A percentile compares a stretch with the other conserved stretches of the same genome.
Evolutionary conservation across 2,113 vertebrate genomes (phyloP).

Genomic region (Beaufortia kweichowensis): DNA sequence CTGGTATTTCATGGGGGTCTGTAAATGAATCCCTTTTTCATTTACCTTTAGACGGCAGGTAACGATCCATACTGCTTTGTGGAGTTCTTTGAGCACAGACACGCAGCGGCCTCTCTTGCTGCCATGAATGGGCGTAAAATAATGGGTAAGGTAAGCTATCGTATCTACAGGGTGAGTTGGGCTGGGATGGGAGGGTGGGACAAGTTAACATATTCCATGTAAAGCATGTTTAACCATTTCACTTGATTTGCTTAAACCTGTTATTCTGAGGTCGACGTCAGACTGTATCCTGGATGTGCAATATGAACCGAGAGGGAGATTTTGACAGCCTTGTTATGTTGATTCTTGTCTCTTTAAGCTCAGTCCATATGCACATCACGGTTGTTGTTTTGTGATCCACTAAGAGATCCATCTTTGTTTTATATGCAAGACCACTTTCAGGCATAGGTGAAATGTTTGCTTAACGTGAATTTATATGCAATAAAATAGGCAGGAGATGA

Average conservation of each 20-base stretch:
- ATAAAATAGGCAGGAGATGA: neutral
- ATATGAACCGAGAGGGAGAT: slow-evolving; percentile 19
- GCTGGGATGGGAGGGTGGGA: slow-evolving; percentile 53
- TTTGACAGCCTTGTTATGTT: neutral
- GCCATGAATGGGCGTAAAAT: slow-evolving; percentile 99
- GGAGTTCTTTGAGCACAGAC: slow-evolving; percentile 97
- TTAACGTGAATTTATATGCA: neutral
- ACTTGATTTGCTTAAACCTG: neutral
- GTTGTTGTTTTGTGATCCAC: neutral
- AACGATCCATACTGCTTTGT: slow-evolving; percentile 99
- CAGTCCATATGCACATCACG: neutral
- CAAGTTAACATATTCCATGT: neutral
- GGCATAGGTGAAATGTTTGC: neutral
- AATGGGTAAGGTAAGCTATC: slow-evolving; percentile 98
- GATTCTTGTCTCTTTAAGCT: neutral
- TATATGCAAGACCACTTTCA: neutral
- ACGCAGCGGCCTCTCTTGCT: slow-evolving; percentile 92
- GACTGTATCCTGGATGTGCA: neutral
- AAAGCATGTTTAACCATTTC: neutral
- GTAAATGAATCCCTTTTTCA: too few species aligned
- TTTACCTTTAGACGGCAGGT: slow-evolving; percentile 89
- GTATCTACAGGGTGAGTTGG: slow-evolving; percentile 71
- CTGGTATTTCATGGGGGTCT: too few species aligned
- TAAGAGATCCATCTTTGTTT: too few species aligned
- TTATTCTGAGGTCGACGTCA: neutral